phyloP scores from a whole-genome alignment of 2,797 vertebrate genomes.

The Macropus fuliginosus region DNA sequence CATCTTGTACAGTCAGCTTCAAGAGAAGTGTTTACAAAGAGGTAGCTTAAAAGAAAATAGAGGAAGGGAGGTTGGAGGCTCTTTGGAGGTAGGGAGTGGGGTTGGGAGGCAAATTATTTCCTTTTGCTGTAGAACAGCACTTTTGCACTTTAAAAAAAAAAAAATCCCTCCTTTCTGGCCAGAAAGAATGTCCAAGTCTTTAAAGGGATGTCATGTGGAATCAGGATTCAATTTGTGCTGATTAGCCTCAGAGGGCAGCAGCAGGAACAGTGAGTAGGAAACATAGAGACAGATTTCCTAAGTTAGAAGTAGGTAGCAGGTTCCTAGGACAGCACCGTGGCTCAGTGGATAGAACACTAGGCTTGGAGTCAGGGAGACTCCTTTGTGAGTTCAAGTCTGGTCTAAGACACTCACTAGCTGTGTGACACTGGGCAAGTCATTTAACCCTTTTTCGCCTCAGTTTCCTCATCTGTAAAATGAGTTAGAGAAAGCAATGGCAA shows the following conservation, averaged over 20 bases:
- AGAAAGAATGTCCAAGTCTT: background rate
- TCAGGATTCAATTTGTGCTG: background rate
- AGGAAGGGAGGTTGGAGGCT: background rate
- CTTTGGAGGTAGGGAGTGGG: background rate
- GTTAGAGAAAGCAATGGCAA: background rate
- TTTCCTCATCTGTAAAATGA: background rate
- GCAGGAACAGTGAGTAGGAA: background rate
- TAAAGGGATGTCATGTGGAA: background rate
- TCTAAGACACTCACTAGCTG: background rate
- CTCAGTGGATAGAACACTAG: no score
- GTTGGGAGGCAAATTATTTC: background rate
- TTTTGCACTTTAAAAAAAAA: background rate
- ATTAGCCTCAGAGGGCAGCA: background rate
- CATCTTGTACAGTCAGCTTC: background rate
- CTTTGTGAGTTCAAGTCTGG: background rate
- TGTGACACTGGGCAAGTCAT: background rate
- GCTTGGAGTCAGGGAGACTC: background rate
- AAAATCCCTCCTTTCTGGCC: background rate
- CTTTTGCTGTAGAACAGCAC: background rate
- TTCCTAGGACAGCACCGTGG: background rate
- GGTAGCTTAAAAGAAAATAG: background rate
- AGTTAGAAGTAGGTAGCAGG: background rate
- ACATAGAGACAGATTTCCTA: background rate
- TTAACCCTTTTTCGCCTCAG: background rate
- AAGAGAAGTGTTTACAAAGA: background rate